These are phyloP conservation scores for cattle (Bos taurus) DNA, from an alignment of 2,113 vertebrate species.

Conservation along the genomic window ARS-UCD2.0 NC_037349.1:7959001-7959500, in stretches of 20 bases:
- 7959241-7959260: background rate
- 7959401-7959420: background rate
- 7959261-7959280: background rate
- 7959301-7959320: background rate
- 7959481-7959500: background rate
- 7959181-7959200: background rate
- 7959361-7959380: background rate
- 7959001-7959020: background rate
- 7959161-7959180: background rate
- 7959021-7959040: background rate
- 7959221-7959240: background rate
- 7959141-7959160: background rate
- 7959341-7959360: background rate
- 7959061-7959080: background rate
- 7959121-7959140: background rate
- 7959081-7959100: background rate
- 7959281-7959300: background rate
- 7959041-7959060: background rate
- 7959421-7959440: background rate
- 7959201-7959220: background rate
- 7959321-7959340: background rate
- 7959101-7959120: background rate
- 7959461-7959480: background rate
- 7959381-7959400: background rate
- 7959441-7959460: background rate